Evolutionary conservation across 2,113 vertebrate species (phyloP).

Genomic region (Bostrychus sinensis): DNA sequence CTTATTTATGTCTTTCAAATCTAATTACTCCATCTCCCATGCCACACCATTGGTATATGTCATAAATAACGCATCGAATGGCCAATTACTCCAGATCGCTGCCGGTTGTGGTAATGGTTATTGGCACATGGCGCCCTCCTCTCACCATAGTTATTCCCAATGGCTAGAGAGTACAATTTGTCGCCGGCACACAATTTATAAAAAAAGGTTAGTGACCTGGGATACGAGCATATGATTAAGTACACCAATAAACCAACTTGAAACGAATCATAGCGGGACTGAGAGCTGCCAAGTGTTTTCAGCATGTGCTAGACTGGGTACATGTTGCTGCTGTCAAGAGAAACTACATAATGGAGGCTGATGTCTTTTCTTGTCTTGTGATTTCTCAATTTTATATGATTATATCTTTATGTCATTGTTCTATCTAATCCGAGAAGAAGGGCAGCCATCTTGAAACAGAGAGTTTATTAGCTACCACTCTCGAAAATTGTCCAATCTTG

Average conservation of each 20-base stretch:
- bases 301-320: conserved; percentile 20
- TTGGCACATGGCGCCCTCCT: conserved; percentile 47
- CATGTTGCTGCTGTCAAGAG: conserved; percentile 28
- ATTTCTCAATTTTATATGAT: conserved; percentile 2
- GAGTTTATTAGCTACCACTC: no score
- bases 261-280: conserved; percentile 39
- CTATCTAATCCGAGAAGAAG: no score
- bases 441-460: no score
- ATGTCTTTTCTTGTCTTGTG: conserved; percentile 6
- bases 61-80: conserved; percentile 71
- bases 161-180: conserved; percentile 54
- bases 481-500: no score
- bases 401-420: neutral
- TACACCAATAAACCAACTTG: conserved; percentile 47
- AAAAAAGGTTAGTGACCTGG: conserved; percentile 40
- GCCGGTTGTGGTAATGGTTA: conserved; percentile 76
- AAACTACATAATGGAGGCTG: conserved; percentile 15
- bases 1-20: conserved; percentile 73
- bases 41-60: conserved; percentile 69
- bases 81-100: conserved; percentile 76
- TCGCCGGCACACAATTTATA: conserved; percentile 41
- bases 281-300: conserved; percentile 34
- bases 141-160: conserved; percentile 49
- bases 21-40: conserved; percentile 75
- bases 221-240: conserved; percentile 56